A percentile compares a stretch with the other conserved stretches of the same genome.
phyloP scores from a whole-genome alignment of 1,140 invertebrate genomes.

The Ooceraea biroi region DNA sequence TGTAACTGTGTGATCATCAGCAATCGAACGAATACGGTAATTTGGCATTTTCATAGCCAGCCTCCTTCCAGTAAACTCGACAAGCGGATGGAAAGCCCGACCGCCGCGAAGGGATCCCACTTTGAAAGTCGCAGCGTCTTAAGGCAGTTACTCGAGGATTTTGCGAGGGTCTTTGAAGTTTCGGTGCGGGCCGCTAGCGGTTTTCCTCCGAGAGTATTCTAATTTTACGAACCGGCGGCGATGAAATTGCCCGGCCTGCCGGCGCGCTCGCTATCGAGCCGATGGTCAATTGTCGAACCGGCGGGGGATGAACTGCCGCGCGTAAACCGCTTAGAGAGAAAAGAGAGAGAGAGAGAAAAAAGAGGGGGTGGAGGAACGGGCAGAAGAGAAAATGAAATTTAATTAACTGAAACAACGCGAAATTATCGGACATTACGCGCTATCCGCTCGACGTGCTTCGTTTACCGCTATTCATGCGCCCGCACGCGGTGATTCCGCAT shows the following conservation, averaged over 20 bases:
- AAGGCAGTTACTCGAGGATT: slow-evolving; percentile 73
- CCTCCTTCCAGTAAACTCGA: too few relatives aligned
- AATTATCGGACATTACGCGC: slow-evolving; percentile 75
- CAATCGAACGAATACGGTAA: background rate
- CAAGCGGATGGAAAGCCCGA: background rate
- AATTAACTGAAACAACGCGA: slow-evolving; percentile 79
- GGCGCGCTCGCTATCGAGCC: background rate
- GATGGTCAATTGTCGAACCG: slow-evolving; percentile 69
- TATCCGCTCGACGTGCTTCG: slow-evolving; percentile 43
- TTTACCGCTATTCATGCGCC: slow-evolving; percentile 34
- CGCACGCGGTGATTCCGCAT: slow-evolving; percentile 8
- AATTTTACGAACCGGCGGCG: slow-evolving; percentile 67
- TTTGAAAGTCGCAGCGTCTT: slow-evolving; percentile 63
- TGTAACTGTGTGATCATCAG: background rate
- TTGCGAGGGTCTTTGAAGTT: slow-evolving; percentile 69
- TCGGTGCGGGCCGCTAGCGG: slow-evolving; percentile 33
- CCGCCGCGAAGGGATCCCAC: background rate
- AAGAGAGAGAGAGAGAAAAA: slow-evolving; percentile 50
- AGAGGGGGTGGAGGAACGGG: too few relatives aligned
- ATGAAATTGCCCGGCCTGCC: slow-evolving; percentile 70
- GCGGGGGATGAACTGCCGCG: slow-evolving; percentile 59
- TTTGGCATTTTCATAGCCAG: slow-evolving; percentile 19
- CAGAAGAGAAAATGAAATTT: slow-evolving; percentile 77
- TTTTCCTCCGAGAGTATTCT: slow-evolving; percentile 71
- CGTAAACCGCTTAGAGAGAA: slow-evolving; percentile 72